Percentiles rank a stretch among this genome's conserved stretches.
These are phyloP conservation scores for Euphydryas editha DNA, from an alignment of 2,888 invertebrate genomes.

Conservation along the genomic window DNA sequence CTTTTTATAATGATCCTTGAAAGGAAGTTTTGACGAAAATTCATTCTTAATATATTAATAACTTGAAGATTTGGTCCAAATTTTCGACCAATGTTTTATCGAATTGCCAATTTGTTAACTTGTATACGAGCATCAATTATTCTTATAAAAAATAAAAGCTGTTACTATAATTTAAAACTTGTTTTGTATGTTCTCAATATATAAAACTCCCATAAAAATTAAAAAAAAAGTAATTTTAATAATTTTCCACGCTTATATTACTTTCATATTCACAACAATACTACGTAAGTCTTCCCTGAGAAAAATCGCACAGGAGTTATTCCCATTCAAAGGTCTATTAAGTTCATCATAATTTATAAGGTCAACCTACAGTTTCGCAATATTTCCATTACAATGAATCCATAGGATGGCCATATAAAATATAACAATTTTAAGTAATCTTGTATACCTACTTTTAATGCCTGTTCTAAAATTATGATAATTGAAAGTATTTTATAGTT, in stretches of 20 bases:
- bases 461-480: no score
- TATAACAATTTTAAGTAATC: no score
- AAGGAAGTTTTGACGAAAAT: not conserved
- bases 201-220: slow-evolving; percentile 15
- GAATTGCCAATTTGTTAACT: no score
- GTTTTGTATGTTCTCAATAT: not conserved
- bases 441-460: no score
- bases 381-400: slow-evolving; percentile 11
- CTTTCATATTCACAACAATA: slow-evolving; percentile 22
- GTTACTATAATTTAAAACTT: not conserved
- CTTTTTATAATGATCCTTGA: not conserved
- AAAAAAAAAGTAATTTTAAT: slow-evolving; percentile 11
- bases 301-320: slow-evolving; percentile 18
- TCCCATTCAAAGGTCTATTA: slow-evolving; percentile 27
- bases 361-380: not conserved
- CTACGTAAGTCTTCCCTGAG: slow-evolving; percentile 18
- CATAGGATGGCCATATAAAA: slow-evolving; percentile 17
- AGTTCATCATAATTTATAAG: not conserved
- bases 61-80: no score
- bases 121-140: not conserved
- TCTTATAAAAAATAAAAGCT: not conserved
- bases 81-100: no score
- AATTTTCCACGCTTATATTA: slow-evolving; percentile 15
- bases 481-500: no score
- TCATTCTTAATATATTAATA: not conserved